Evolutionary conservation across 1,140 invertebrate species (phyloP).

Genomic region (Mercenaria mercenaria): DNA sequence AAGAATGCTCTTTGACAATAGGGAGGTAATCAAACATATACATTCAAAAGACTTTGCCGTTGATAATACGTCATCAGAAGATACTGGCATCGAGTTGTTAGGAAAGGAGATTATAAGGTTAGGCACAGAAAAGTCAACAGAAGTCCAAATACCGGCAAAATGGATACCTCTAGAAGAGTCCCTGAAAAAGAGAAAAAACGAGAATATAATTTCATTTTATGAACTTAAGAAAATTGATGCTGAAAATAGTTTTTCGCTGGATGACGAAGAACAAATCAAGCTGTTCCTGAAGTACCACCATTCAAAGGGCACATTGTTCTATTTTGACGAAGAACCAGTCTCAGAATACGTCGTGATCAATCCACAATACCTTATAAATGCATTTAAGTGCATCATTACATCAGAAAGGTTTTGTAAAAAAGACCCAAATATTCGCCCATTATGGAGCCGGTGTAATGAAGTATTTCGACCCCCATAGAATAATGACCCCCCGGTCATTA

Average conservation of each 20-base stretch:
- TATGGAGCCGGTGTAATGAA: no score
- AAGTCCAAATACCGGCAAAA: not conserved
- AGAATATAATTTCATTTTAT: not conserved
- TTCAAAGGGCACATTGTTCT: not conserved
- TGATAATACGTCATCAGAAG: not conserved
- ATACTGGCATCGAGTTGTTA: not conserved
- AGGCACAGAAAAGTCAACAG: not conserved
- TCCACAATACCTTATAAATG: not conserved
- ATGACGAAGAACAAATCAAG: not conserved
- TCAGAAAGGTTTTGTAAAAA: not conserved
- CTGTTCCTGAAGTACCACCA: not conserved
- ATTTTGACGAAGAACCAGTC: not conserved
- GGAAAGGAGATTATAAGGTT: not conserved
- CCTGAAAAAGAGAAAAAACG: not conserved
- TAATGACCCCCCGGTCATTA: no score
- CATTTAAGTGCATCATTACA: no score
- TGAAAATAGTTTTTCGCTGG: no score
- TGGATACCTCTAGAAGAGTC: constrained; percentile 8
- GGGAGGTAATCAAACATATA: not conserved
- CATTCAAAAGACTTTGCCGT: not conserved
- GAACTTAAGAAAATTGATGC: not conserved
- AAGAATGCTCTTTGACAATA: not conserved
- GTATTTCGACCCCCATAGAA: no score
- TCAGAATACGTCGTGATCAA: not conserved
- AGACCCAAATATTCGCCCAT: not conserved